Base-by-base conservation (phyloP, 1,140 invertebrate genomes). In the Penaeus chinensis region DNA sequence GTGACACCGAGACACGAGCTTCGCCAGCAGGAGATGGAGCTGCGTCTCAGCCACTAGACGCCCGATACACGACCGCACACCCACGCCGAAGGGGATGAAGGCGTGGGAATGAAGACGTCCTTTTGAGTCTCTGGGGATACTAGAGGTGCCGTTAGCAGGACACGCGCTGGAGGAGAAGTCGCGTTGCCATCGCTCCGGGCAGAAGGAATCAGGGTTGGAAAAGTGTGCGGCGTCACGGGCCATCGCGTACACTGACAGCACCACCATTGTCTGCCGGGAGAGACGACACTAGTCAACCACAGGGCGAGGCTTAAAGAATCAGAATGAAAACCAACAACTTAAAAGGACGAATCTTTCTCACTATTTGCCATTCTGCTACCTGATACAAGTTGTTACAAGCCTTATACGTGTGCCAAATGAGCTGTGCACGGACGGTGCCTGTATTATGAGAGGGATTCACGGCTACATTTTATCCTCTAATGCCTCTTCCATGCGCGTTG, bases 51-150 rank as follows among this genome's bases (percentile, higher is more conserved):
- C 96, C 66, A 97, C 93, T 91, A 95, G 95, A 90, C 94, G 94
- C 0, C 97, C 97, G 79, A 98, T 94, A 91, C 97, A 98, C 24
- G 96, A 96, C 88, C 97, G 94, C 10, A 94, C 93, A 3, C 97
- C 96, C 82, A 96, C 93, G 11, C 96, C 96, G 92, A 97, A 98
- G 2, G 97, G 96, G 60, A 98, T 90, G 82, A 94, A 95, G n/a
- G 95, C 96, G 91, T 95, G 94, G 3, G 95, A 92, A 88, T 94
- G 93, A 83, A 92, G 92, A 3, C 94, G 93, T 5, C 91, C 92
- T 42, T 91, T 88, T 47, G 93, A 92, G 19, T 27, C 22, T 32
- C 71, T 84, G 47, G 66, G 19, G 42, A 89, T 90, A 78, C 91
- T 92, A 88, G 93, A 94, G 69, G 92, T 90, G 66, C 93, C 90